Evolutionary conservation across 2,888 invertebrate genomes (phyloP).

Genomic region (Orthosia incerta): DNA sequence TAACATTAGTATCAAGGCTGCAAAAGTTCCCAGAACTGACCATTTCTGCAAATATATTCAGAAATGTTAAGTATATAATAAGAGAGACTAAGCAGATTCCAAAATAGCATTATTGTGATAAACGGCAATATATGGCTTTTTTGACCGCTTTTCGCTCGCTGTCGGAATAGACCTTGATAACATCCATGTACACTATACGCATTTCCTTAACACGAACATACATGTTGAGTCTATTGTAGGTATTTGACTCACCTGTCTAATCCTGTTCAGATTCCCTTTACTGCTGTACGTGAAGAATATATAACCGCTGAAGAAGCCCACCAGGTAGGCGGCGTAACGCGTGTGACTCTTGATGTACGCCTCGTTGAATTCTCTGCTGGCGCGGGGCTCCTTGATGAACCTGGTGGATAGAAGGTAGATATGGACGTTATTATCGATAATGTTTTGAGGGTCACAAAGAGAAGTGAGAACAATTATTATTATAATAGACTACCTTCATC

Average conservation of each 20-base stretch:
- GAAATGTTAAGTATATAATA: too few species aligned
- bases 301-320: slow-evolving; percentile 91
- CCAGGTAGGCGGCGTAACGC: slow-evolving; percentile 90
- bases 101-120: too few species aligned
- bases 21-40: slow-evolving; percentile 81
- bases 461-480: background rate
- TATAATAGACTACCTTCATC: too few species aligned
- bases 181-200: too few species aligned
- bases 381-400: slow-evolving; percentile 89
- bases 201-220: too few species aligned
- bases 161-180: too few species aligned
- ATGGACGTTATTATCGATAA: background rate
- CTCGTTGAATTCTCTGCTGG: slow-evolving; percentile 87
- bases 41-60: slow-evolving; percentile 79
- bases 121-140: too few species aligned
- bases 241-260: slow-evolving; percentile 73
- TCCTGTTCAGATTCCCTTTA: slow-evolving; percentile 69
- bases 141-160: too few species aligned
- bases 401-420: slow-evolving; percentile 68
- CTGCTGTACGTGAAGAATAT: slow-evolving; percentile 74
- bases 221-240: too few species aligned
- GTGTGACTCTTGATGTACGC: slow-evolving; percentile 92
- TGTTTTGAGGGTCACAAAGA: background rate
- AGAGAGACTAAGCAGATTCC: too few species aligned
- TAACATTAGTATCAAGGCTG: slow-evolving; percentile 85